Evolutionary conservation across 2,113 vertebrate species (phyloP).

Genomic region (Sminthopsis crassicaudata): DNA sequence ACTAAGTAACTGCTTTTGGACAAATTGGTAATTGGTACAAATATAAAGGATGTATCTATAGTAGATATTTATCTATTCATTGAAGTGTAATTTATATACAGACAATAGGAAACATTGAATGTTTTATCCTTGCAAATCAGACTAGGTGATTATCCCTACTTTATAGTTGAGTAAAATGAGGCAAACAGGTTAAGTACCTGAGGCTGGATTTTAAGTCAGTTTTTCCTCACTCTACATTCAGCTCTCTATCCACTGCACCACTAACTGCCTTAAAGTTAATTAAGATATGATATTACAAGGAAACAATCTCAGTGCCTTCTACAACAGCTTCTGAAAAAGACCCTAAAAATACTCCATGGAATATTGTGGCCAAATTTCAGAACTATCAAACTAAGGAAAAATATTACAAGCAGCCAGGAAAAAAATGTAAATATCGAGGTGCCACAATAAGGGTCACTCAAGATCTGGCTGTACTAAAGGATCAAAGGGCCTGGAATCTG

Average conservation of each 20-base stretch:
- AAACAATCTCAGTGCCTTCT: not conserved
- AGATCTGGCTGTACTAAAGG: too few relatives aligned
- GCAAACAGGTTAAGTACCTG: not conserved
- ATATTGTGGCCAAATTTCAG: too few relatives aligned
- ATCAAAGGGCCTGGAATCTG: too few relatives aligned
- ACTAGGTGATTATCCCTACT: not conserved
- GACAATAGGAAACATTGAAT: too few relatives aligned
- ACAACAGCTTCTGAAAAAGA: too few relatives aligned
- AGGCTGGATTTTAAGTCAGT: not conserved
- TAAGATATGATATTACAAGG: not conserved
- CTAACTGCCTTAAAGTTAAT: not conserved
- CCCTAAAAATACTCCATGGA: too few relatives aligned
- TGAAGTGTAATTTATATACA: too few relatives aligned
- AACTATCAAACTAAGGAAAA: too few relatives aligned
- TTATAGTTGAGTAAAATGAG: not conserved
- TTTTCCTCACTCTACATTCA: not conserved
- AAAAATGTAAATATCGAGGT: too few relatives aligned
- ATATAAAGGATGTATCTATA: not conserved
- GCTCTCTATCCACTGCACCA: not conserved
- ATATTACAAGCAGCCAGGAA: too few relatives aligned
- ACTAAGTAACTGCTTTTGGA: not conserved
- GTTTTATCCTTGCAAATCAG: not conserved
- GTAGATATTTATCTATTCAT: not conserved
- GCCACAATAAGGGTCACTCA: too few relatives aligned
- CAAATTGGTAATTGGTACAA: not conserved